phyloP scores from a whole-genome alignment of 2,113 vertebrate genomes.

The Xenotilapia leptura region DNA sequence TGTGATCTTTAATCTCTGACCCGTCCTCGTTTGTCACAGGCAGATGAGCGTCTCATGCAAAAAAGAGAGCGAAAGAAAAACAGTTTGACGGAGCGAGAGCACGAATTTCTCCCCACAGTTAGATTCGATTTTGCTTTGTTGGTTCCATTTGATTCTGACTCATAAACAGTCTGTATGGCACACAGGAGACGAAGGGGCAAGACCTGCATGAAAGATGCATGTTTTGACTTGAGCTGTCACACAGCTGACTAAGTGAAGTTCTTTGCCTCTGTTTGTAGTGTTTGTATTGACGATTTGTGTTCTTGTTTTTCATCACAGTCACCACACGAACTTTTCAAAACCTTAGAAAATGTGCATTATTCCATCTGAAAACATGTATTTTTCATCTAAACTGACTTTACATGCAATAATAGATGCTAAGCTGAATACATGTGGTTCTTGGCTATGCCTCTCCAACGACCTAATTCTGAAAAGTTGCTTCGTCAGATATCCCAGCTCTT shows the following conservation, averaged over 20 bases:
- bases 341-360: neutral
- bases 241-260: neutral
- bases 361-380: neutral
- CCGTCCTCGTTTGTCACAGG: constrained; percentile 12
- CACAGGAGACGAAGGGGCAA: constrained; percentile 10
- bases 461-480: neutral
- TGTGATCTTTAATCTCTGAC: constrained; percentile 13
- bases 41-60: neutral
- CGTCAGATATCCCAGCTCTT: neutral
- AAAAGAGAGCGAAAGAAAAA: neutral
- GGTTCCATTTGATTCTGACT: constrained; percentile 10
- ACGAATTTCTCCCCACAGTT: constrained; percentile 7
- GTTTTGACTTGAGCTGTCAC: neutral
- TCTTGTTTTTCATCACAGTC: neutral
- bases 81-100: neutral
- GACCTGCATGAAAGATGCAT: constrained; percentile 46
- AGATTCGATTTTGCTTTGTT: constrained; percentile 8
- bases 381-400: neutral
- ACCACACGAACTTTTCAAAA: neutral
- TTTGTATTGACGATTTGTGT: neutral
- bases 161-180: constrained; percentile 15
- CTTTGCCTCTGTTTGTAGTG: neutral
- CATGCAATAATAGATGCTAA: neutral
- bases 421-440: neutral
- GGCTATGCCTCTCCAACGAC: neutral